phyloP scores from a whole-genome alignment of 2,113 vertebrate genomes.

The Carassius auratus region DNA sequence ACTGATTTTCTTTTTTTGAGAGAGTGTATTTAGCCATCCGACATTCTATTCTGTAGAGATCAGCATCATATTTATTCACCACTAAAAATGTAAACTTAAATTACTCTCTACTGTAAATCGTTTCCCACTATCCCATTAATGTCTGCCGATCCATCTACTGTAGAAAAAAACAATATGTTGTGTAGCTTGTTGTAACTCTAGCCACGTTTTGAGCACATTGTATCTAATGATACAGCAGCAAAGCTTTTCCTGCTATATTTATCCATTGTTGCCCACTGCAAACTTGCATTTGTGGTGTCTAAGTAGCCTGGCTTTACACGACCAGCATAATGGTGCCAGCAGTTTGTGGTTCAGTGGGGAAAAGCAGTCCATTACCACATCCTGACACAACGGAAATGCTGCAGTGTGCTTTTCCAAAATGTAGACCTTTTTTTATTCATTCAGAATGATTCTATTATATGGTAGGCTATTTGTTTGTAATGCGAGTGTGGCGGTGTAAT shows the following conservation, averaged over 20 bases:
- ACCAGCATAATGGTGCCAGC: background rate
- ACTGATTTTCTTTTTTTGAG: too few relatives aligned
- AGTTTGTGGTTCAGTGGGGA: background rate
- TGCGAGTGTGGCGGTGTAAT: slow-evolving; percentile 1
- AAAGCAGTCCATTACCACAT: slow-evolving; percentile 3
- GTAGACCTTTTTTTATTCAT: background rate
- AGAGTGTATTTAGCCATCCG: background rate
- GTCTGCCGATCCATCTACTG: background rate
- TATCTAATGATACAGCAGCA: too few relatives aligned
- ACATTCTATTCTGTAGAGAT: background rate
- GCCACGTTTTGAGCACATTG: background rate
- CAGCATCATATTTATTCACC: background rate
- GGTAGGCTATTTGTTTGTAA: background rate
- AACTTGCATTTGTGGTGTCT: background rate
- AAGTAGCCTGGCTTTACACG: background rate
- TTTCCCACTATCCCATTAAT: background rate
- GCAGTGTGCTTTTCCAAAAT: background rate
- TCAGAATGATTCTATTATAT: background rate
- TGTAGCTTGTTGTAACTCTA: background rate
- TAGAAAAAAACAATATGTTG: background rate
- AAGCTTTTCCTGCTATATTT: background rate
- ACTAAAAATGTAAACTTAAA: too few relatives aligned
- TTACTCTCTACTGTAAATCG: background rate
- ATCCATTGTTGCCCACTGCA: slow-evolving; percentile 20
- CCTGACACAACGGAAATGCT: background rate